Base-by-base conservation (phyloP, 2,888 invertebrate genomes). In the Microplitis manilae region DNA sequence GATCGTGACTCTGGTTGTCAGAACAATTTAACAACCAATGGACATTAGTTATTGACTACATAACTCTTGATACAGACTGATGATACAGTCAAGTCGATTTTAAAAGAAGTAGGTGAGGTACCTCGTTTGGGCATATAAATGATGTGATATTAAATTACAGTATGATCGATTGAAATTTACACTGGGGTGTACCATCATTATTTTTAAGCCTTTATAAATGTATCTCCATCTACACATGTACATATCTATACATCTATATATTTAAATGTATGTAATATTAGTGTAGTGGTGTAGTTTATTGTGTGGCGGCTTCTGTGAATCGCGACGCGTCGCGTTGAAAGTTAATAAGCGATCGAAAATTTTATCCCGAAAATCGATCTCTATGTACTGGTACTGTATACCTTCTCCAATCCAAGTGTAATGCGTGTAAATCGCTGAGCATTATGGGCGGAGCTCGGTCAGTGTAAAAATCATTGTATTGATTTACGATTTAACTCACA, bases 381-480 rank as follows among this genome's bases (percentile, higher is more conserved):
- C 30, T 30, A 30, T 30, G 30, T 30, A 30, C 30, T 30, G 2
- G 30, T 30, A 30, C 30, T 30, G 30, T 30, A 30, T 4, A 30
- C 30, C 30, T 30, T 39, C 30, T 71, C 74, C 69, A 72, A 77
- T 76, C 50, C 73, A 65, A 70, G 79, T 80, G 79, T 80, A 80
- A 80, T 79, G 75, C 13, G 50, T 71, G 78, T 75, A 80, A 81
- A 80, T 82, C 80, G 78, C 79, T 77, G 77, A 76, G 78, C 76
- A 75, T 73, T 72, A 40, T 72, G 77, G 82, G 81, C 82, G 81
- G 80, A 74, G 75, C 76, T 69, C 40, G 61, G 75, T 60, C 59
- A 75, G 70, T 73, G 64, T 81, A 75, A 81, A 80, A 77, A 71
- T 69, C 59, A 71, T 71, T 65, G 65, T 69, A 50, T 78, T 82